Conservation (phyloP, 2,113 vertebrate species). For the Arothron firmamentum region DNA sequence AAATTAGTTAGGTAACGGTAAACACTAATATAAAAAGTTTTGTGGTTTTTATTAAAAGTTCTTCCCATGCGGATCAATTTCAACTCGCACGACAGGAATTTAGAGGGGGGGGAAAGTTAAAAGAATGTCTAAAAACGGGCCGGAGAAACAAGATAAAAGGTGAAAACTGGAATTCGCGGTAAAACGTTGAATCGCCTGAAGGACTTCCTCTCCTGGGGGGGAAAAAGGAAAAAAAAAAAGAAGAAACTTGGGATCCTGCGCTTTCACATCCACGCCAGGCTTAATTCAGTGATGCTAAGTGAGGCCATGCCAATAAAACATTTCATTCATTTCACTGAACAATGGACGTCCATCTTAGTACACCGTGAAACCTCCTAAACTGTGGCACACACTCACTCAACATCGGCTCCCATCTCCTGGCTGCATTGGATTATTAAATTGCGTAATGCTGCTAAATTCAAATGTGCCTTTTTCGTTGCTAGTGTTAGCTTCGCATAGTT, state of each 20-base stretch:
- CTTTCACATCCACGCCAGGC: neutral
- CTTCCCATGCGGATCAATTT: neutral
- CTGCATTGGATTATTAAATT: constrained; percentile 15
- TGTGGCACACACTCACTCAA: constrained; percentile 13
- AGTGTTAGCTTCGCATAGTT: constrained; percentile 68
- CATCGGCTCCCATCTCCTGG: constrained; percentile 25
- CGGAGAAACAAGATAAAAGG: neutral
- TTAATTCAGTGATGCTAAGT: constrained; percentile 9
- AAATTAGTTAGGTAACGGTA: too few species aligned
- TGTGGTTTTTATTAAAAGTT: neutral
- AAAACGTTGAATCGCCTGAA: neutral
- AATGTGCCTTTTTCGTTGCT: constrained; percentile 42
- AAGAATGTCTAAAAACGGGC: neutral
- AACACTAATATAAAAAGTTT: too few species aligned
- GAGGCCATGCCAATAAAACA: constrained; percentile 40
- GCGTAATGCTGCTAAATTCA: constrained; percentile 50
- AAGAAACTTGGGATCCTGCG: neutral
- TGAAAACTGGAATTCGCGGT: neutral
- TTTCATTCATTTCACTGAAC: constrained; percentile 30
- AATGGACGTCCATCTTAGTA: constrained; percentile 27
- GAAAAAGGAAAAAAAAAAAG: neutral
- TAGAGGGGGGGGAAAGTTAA: neutral
- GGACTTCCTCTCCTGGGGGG: neutral
- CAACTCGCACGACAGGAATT: neutral
- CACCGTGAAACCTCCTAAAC: constrained; percentile 12